phyloP scores from a whole-genome alignment of 2,888 invertebrate genomes.

The Scaptomyza cyrtandrae region DNA sequence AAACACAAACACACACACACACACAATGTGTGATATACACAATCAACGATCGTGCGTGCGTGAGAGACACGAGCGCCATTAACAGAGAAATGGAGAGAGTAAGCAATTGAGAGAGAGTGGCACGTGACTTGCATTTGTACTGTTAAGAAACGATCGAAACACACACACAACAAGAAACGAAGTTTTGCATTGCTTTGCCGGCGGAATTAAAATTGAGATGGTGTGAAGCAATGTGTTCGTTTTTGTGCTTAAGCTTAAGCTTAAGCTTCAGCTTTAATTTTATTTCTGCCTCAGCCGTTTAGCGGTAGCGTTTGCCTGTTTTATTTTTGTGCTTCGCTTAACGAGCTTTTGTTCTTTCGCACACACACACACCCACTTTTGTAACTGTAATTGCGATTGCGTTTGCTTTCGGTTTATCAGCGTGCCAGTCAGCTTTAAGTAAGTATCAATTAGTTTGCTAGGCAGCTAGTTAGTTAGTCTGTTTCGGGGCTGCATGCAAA shows the following conservation, averaged over 20 bases:
- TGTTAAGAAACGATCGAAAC: conserved; percentile 24
- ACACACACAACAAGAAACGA: conserved; percentile 16
- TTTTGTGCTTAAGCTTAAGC: neutral
- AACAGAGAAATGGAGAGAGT: conserved; percentile 3
- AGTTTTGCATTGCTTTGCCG: neutral
- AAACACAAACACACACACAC: neutral
- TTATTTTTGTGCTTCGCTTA: conserved; percentile 34
- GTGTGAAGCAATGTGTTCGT: neutral
- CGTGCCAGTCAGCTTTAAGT: conserved; percentile 28
- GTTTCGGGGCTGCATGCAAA: conserved; percentile 43
- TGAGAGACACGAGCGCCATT: conserved; percentile 34
- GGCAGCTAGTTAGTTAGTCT: conserved; percentile 29
- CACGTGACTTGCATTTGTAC: conserved; percentile 32
- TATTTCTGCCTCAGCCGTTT: conserved; percentile 17
- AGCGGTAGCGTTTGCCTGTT: conserved; percentile 26
- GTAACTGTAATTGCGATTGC: conserved; percentile 66
- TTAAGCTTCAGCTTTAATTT: conserved; percentile 14
- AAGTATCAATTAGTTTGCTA: conserved; percentile 61
- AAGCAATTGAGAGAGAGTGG: conserved; percentile 14
- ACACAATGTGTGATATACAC: neutral
- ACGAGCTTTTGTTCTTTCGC: conserved; percentile 63
- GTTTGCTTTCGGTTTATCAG: conserved; percentile 51
- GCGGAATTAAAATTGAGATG: conserved; percentile 17
- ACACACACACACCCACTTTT: neutral
- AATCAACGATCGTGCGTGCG: conserved; percentile 51